phyloP scores from a whole-genome alignment of 1,140 invertebrate genomes.

The Cydia strobilella region DNA sequence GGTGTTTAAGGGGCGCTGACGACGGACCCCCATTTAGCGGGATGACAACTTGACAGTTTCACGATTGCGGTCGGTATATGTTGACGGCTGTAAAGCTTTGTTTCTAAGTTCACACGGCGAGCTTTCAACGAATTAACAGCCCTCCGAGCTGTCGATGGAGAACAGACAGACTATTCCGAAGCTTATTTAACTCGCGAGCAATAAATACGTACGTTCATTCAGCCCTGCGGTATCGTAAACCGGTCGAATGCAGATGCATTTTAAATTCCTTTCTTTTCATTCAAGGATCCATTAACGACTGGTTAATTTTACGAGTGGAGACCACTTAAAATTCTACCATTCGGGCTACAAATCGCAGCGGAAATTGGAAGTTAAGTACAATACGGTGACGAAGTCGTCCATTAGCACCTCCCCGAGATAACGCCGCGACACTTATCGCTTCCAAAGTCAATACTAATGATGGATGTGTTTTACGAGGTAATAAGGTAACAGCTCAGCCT shows the following conservation, averaged over 20 bases:
- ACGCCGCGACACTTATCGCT: conserved; percentile 46
- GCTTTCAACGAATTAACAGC: conserved; percentile 46
- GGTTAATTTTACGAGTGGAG: conserved; percentile 69
- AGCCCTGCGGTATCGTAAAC: conserved; percentile 38
- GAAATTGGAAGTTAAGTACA: conserved; percentile 65
- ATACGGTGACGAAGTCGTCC: conserved; percentile 49
- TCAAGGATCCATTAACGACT: conserved; percentile 58
- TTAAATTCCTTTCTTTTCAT: conserved; percentile 62
- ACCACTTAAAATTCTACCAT: conserved; percentile 71
- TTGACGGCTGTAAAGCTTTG: conserved; percentile 52
- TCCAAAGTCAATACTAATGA: conserved; percentile 45
- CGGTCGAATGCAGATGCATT: conserved; percentile 41
- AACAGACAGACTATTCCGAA: conserved; percentile 19
- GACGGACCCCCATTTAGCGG: conserved; percentile 72
- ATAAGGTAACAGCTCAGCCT: conserved; percentile 30
- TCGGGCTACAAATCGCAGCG: conserved; percentile 60
- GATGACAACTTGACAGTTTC: conserved; percentile 71
- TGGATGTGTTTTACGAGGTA: conserved; percentile 37
- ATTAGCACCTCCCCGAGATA: conserved; percentile 63
- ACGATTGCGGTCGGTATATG: conserved; percentile 50
- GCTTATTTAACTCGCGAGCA: conserved; percentile 16
- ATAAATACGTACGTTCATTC: conserved; percentile 29
- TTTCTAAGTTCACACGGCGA: conserved; percentile 58
- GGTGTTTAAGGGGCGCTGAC: conserved; percentile 68
- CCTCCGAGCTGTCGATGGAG: conserved; percentile 32